Conservation (phyloP, 2,888 invertebrate species). For the Agriotes lineatus region DNA sequence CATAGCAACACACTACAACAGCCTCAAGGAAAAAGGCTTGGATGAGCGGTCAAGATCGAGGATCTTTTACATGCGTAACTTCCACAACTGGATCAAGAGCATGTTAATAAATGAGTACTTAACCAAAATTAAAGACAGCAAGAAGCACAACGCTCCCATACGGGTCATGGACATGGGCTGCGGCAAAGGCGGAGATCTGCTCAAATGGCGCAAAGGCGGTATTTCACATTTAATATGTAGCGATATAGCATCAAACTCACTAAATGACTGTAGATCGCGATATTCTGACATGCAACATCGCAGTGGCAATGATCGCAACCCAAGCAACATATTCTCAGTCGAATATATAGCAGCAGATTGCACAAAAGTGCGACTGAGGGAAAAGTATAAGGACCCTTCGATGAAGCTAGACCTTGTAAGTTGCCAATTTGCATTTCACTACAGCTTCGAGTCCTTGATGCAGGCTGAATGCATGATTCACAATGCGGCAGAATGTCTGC, state of each 20-base stretch:
- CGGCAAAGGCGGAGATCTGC: constrained; percentile 98
- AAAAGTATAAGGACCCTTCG: constrained; percentile 82
- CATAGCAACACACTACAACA: constrained; percentile 96
- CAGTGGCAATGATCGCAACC: constrained; percentile 54
- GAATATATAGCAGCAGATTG: constrained; percentile 95
- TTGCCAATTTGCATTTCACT: constrained; percentile 99
- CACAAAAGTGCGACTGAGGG: constrained; percentile 83
- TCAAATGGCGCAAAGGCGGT: constrained; percentile 92
- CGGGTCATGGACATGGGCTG: constrained; percentile 94
- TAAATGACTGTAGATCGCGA: constrained; percentile 89
- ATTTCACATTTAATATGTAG: constrained; percentile 89
- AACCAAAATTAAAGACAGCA: constrained; percentile 74
- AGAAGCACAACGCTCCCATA: constrained; percentile 75
- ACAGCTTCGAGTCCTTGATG: constrained; percentile 89
- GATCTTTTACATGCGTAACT: constrained; percentile 94
- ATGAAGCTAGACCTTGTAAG: constrained; percentile 90
- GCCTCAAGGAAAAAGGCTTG: constrained; percentile 85
- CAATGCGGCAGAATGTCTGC: constrained; percentile 92
- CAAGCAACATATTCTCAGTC: constrained; percentile 76
- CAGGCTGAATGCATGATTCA: constrained; percentile 94
- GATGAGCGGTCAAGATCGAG: constrained; percentile 86
- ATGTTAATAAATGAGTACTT: constrained; percentile 90
- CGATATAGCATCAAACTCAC: constrained; percentile 93
- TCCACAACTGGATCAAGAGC: constrained; percentile 99
- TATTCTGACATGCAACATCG: constrained; percentile 77